Base-by-base conservation (phyloP, 2,888 invertebrate species). In the Aphelenchoides bicaudatus region DNA sequence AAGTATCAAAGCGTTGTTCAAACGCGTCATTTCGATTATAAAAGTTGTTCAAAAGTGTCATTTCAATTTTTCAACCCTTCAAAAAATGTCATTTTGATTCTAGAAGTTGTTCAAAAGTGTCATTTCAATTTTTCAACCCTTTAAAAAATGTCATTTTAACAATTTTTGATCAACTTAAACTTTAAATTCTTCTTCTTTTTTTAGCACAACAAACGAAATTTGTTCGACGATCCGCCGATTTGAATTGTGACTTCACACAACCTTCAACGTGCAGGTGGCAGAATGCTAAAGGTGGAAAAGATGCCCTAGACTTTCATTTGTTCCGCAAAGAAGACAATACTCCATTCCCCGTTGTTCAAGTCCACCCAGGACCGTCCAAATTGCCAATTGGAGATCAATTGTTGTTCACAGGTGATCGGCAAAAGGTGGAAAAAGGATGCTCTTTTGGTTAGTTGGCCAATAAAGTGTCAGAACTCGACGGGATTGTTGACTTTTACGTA, bases 401-500 rank as follows among this genome's bases (percentile, higher is more conserved):
- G 19, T 30, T 71, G 28, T 71, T 68, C 55, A 56, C 52, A 8
- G 68, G 68, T n/a, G 70, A 68, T 43, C 54, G 70, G 48, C 67
- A 70, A 29, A 51, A 67, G 31, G 68, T 69, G 13, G 75, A 75
- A 54, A n/a, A 74, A 77, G 54, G 68, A 65, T 37, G 73, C 77
- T 1, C 67, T 77, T 25, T 62, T 70, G 28, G 70, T 66, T 58
- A 68, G 70, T n/a, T 71, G 73, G 27, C 73, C 74, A n/a, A 74
- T 77, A 39, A 69, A 65, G 38, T 77, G 77, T 48, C 77, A 77
- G 55, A 73, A 74, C 52, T 61, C 65, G 25, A 74, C 74, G 1
- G 77, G 77, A 38, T 68, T 70, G 50, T 63, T 77, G 56, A 76
- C 75, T 3, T 76, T 76, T 57, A 74, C 74, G 75, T 76, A 39